A percentile compares a stretch with the other conserved stretches of the same genome.
Evolutionary conservation across 2,797 vertebrate genomes (phyloP).

Genomic region (Coreius guichenoti): DNA sequence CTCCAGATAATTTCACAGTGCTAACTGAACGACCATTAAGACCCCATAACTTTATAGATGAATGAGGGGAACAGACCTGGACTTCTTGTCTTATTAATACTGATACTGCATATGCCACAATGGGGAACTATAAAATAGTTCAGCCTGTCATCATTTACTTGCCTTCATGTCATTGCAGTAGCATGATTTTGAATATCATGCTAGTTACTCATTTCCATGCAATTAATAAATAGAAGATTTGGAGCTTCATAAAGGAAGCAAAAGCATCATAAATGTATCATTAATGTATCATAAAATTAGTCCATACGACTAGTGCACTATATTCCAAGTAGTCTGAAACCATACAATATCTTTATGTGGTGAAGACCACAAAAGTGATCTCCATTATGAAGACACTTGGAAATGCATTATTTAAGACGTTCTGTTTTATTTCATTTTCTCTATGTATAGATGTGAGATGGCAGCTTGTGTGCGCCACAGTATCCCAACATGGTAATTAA

Average conservation of each 20-base stretch:
- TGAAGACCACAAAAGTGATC: neutral
- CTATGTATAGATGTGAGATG: neutral
- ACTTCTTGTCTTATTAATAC: conserved; percentile 24
- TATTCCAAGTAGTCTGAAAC: neutral
- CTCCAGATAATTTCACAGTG: conserved; percentile 41
- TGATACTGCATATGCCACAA: neutral
- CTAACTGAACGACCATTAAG: conserved; percentile 36
- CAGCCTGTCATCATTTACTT: neutral
- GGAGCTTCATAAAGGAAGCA: neutral
- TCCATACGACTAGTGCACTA: neutral
- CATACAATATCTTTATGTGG: neutral
- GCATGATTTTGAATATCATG: neutral
- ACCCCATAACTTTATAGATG: neutral
- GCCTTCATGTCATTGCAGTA: neutral
- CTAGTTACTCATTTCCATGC: neutral
- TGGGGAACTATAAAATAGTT: neutral
- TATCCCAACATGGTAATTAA: neutral
- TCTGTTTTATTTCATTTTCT: neutral
- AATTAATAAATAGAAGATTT: neutral
- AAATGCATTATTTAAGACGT: no score
- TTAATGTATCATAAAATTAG: neutral
- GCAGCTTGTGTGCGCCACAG: neutral
- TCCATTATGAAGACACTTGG: no score
- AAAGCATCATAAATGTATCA: neutral
- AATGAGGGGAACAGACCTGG: conserved; percentile 11